phyloP scores from a whole-genome alignment of 2,888 invertebrate genomes.

The Metellina segmentata region DNA sequence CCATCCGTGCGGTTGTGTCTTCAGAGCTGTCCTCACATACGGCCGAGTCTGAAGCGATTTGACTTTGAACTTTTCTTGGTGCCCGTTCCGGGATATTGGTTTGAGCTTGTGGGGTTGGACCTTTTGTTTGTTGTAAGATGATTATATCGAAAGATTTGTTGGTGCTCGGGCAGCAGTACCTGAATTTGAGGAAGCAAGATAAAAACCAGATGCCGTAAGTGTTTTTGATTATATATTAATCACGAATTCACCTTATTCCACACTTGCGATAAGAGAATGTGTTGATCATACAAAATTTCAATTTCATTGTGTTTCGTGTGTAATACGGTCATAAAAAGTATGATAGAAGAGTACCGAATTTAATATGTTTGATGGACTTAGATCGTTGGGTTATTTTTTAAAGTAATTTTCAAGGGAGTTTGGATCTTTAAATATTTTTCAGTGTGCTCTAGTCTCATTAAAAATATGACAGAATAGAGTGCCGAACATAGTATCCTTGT shows the following conservation, averaged over 20 bases:
- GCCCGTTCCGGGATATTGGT: neutral
- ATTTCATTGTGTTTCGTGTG: no score
- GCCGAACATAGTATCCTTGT: no score
- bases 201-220: conserved; percentile 59
- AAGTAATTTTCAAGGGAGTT: no score
- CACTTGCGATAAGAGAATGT: no score
- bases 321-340: neutral
- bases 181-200: conserved; percentile 42
- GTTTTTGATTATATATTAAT: neutral
- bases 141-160: conserved; percentile 71
- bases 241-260: neutral
- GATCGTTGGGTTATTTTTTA: no score
- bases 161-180: conserved; percentile 64
- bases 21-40: neutral
- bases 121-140: conserved; percentile 18
- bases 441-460: no score
- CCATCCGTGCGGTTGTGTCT: neutral
- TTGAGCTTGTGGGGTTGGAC: neutral
- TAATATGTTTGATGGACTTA: no score
- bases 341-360: neutral
- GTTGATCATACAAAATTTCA: no score
- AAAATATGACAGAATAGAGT: no score
- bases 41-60: neutral
- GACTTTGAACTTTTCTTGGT: neutral
- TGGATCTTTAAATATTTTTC: no score